Percentiles rank a stretch among this genome's conserved stretches.
phyloP scores from a whole-genome alignment of 2,888 invertebrate genomes.

The Pogonocherus hispidulus region DNA sequence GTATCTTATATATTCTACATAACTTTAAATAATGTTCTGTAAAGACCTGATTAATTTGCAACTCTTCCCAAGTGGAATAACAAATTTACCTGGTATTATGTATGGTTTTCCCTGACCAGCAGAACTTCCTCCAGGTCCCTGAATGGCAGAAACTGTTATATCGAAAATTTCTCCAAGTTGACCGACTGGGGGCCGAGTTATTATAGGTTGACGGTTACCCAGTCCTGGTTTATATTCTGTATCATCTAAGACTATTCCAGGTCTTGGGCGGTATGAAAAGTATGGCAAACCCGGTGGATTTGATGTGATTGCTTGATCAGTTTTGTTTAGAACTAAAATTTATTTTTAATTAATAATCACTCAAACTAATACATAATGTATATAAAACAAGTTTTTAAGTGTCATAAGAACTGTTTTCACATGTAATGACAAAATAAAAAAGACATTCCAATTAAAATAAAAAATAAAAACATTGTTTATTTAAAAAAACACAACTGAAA shows the following conservation, averaged over 20 bases:
- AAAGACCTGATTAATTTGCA: too few species aligned
- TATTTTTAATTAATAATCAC: too few species aligned
- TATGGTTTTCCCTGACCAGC: constrained; percentile 69
- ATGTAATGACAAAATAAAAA: too few species aligned
- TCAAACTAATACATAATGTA: too few species aligned
- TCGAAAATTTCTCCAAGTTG: constrained; percentile 87
- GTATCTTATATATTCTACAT: too few species aligned
- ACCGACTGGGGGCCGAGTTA: constrained; percentile 69
- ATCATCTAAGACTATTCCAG: constrained; percentile 90
- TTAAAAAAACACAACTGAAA: too few species aligned
- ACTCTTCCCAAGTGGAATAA: too few species aligned
- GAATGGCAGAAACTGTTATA: constrained; percentile 89
- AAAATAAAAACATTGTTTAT: too few species aligned
- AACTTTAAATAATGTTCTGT: too few species aligned
- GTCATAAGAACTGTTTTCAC: too few species aligned
- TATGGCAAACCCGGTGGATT: constrained; percentile 66
- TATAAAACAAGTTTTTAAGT: too few species aligned
- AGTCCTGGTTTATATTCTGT: constrained; percentile 83
- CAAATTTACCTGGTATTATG: constrained; percentile 70
- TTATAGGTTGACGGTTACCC: constrained; percentile 64
- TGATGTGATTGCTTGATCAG: constrained; percentile 28
- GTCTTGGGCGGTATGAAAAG: constrained; percentile 81
- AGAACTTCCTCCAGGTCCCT: constrained; percentile 78
- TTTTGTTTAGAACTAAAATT: constrained; percentile 8
- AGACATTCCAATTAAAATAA: too few species aligned